phyloP scores from a whole-genome alignment of 1,140 invertebrate genomes.

The Drosophila repletoides region DNA sequence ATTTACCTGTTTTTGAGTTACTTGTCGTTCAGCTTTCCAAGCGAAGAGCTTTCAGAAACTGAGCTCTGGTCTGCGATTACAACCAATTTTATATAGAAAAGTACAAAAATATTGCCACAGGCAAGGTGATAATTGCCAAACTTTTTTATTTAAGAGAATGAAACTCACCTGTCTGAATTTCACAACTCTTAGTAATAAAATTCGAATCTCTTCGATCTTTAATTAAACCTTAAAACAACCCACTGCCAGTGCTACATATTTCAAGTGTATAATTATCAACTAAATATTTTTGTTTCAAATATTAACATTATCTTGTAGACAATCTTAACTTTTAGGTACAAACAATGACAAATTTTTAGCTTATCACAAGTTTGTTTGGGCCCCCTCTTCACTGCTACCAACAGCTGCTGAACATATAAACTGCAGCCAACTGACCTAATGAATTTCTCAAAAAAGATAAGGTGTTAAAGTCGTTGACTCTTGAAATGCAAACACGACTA shows the following conservation, averaged over 20 bases:
- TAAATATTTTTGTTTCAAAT: no score
- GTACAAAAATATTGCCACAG: not conserved
- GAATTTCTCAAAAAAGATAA: not conserved
- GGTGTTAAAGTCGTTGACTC: not conserved
- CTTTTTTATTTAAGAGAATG: slow-evolving; percentile 1
- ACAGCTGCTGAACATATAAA: not conserved
- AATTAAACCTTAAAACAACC: no score
- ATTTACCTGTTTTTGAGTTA: slow-evolving; percentile 1
- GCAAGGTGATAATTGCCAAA: not conserved
- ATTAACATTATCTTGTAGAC: no score
- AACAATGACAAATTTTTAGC: not conserved
- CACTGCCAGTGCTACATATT: no score
- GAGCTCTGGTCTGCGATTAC: slow-evolving; percentile 2
- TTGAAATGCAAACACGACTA: no score
- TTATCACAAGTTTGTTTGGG: not conserved
- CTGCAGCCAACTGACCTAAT: not conserved
- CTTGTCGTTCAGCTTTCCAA: slow-evolving; percentile 6
- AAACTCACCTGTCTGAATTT: not conserved
- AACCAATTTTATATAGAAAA: no score
- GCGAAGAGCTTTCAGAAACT: slow-evolving; percentile 31
- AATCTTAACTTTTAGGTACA: not conserved
- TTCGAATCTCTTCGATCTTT: no score
- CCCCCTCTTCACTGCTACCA: not conserved
- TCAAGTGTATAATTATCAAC: no score
- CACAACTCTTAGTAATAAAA: no score